A percentile compares a stretch with the other conserved stretches of the same genome.
These are phyloP conservation scores for Zoanthus sansibaricus DNA, from an alignment of 92 coral and sea anemone genomes.

Conservation along the genomic window DNA sequence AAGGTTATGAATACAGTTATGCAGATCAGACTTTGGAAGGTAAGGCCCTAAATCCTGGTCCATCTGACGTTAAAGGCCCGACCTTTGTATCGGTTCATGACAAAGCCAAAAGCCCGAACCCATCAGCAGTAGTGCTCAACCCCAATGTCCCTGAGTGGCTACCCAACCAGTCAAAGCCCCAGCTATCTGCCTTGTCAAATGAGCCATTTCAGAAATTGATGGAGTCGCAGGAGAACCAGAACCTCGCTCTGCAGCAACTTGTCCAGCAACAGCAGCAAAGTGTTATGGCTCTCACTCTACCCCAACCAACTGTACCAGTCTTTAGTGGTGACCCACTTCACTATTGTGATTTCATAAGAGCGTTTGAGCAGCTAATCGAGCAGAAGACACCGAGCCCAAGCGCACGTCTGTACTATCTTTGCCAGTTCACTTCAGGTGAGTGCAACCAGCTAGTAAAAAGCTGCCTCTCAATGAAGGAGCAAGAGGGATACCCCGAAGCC, in stretches of 20 bases:
- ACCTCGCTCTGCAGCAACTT: slow-evolving; percentile 33
- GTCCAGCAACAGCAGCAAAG: slow-evolving; percentile 51
- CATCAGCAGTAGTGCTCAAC: slow-evolving; percentile 10
- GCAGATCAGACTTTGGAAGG: not conserved
- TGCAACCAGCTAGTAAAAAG: slow-evolving; percentile 24
- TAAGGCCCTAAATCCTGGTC: slow-evolving; percentile 1
- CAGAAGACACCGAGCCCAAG: slow-evolving; percentile 47
- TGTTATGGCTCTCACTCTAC: slow-evolving; percentile 53
- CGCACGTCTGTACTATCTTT: slow-evolving; percentile 31
- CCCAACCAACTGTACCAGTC: slow-evolving; percentile 40
- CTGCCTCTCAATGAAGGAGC: slow-evolving; percentile 27
- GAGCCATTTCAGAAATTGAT: slow-evolving; percentile 32
- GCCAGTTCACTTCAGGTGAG: slow-evolving; percentile 36
- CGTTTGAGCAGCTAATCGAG: slow-evolving; percentile 1
- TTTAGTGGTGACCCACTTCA: slow-evolving; percentile 70
- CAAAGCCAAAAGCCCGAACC: slow-evolving; percentile 9
- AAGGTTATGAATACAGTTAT: not conserved
- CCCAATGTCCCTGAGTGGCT: slow-evolving; percentile 19
- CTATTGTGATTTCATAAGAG: slow-evolving; percentile 50
- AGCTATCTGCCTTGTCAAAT: not conserved
- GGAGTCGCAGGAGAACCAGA: slow-evolving; percentile 42
- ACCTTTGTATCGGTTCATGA: not conserved
- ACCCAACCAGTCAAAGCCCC: not conserved
- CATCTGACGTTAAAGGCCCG: slow-evolving; percentile 3
- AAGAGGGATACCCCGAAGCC: slow-evolving; percentile 28